Conservation (phyloP, 2,113 vertebrate genomes). For the Stictonetta naevosa region DNA sequence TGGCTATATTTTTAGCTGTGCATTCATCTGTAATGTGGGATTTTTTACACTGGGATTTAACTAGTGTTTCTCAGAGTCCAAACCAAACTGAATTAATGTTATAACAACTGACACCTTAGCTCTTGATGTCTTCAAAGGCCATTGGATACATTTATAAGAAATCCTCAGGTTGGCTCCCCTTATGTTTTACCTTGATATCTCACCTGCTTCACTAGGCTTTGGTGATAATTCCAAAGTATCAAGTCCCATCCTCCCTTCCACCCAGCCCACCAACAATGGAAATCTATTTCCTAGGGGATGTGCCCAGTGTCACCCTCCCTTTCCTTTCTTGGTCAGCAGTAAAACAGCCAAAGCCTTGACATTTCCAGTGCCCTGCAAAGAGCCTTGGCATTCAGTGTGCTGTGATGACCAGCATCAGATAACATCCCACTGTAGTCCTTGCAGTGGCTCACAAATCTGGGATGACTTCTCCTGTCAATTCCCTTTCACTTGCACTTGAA, state of each 20-base stretch:
- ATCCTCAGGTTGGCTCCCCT: not conserved
- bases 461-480: not conserved
- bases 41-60: not conserved
- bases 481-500: not conserved
- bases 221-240: not conserved
- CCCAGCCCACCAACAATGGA: not conserved
- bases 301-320: not conserved
- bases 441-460: not conserved
- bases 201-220: not conserved
- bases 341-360: not conserved
- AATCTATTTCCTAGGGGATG: not conserved
- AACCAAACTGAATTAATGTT: not conserved
- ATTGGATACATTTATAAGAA: not conserved
- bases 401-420: not conserved
- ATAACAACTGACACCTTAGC: not conserved
- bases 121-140: not conserved
- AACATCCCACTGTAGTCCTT: not conserved
- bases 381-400: not conserved
- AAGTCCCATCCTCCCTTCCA: accelerated
- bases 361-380: not conserved
- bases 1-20: not conserved
- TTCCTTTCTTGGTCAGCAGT: not conserved
- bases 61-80: not conserved
- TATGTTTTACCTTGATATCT: not conserved
- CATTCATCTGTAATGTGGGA: not conserved